Conservation (phyloP, 2,888 invertebrate species). For the Arrhopalites spinosus region DNA sequence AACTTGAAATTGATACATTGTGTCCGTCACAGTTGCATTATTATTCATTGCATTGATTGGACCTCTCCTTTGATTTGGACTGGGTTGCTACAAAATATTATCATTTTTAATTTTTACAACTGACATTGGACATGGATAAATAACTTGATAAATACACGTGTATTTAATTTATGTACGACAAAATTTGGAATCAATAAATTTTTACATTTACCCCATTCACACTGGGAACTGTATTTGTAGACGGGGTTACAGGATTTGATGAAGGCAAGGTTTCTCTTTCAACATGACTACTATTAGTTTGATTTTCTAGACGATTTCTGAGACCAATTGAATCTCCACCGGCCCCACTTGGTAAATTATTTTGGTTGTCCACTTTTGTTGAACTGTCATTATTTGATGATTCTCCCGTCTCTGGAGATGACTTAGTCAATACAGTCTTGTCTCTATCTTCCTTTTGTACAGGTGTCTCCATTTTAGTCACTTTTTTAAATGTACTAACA, state of each 20-base stretch:
- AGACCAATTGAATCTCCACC: not conserved
- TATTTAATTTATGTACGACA: no score
- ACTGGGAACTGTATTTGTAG: not conserved
- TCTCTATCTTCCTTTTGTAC: no score
- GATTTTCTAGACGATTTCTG: not conserved
- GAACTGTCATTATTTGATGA: not conserved
- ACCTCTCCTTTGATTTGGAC: no score
- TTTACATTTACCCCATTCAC: not conserved
- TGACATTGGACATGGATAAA: no score
- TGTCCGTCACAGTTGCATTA: constrained; percentile 1
- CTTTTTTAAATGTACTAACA: no score
- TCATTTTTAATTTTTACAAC: no score
- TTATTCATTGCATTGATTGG: not conserved
- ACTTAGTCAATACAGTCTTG: no score
- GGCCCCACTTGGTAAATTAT: not conserved
- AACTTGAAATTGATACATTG: constrained; percentile 15
- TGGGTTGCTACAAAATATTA: no score
- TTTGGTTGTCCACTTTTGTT: no score
- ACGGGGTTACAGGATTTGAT: not conserved
- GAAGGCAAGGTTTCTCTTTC: not conserved
- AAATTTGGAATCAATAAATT: no score
- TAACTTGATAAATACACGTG: no score
- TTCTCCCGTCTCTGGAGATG: not conserved
- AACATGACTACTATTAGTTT: not conserved
- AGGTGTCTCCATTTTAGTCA: no score